These are phyloP conservation scores for Peromyscus aztecus DNA, from an alignment of 2,797 vertebrate species.

Conservation along the genomic window DNA sequence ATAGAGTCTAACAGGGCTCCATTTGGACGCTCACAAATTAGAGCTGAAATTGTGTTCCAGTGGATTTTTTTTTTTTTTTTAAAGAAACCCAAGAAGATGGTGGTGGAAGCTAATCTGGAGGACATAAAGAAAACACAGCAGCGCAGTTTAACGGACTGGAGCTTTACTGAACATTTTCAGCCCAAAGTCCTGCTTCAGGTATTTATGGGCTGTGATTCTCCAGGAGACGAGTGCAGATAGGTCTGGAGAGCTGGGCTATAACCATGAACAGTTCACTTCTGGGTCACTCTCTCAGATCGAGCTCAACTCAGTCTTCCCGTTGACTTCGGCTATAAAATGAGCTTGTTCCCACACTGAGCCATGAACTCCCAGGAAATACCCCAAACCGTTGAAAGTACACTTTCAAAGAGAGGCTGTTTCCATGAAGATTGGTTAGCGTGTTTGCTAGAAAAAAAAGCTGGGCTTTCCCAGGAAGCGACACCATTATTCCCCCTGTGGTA, in stretches of 20 bases:
- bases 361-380: neutral
- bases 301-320: conserved; percentile 19
- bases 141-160: conserved; percentile 92
- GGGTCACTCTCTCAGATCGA: conserved; percentile 40
- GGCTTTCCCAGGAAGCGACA: neutral
- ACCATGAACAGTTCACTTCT: conserved; percentile 36
- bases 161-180: conserved; percentile 91
- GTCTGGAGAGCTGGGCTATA: neutral
- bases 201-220: conserved; percentile 69
- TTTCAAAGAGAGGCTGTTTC: conserved; percentile 43
- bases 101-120: conserved; percentile 81
- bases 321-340: conserved; percentile 52
- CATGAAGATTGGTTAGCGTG: neutral
- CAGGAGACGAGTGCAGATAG: neutral
- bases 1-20: conserved; percentile 65
- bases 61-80: conserved; percentile 77
- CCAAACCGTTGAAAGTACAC: conserved; percentile 20
- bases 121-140: conserved; percentile 90
- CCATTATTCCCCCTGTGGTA: neutral
- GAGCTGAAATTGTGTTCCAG: conserved; percentile 67
- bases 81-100: conserved; percentile 79
- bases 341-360: conserved; percentile 13
- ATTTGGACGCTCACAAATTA: conserved; percentile 69
- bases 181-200: conserved; percentile 93
- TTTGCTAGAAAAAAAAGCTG: neutral